These are phyloP conservation scores for Polymixis lichenea DNA, from an alignment of 2,888 invertebrate species.

Conservation along the genomic window DNA sequence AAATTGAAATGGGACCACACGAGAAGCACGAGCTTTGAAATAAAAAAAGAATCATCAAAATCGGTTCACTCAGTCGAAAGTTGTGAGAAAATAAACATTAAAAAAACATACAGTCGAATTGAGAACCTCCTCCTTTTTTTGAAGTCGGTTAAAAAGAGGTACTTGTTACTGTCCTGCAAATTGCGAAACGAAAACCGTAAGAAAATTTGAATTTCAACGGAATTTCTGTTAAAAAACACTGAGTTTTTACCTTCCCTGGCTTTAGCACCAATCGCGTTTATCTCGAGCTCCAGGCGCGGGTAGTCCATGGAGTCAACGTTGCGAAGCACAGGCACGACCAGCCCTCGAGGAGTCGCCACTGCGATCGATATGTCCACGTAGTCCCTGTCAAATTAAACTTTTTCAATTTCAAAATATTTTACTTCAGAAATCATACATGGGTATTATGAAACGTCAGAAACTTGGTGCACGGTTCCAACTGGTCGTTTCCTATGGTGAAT, in stretches of 20 bases:
- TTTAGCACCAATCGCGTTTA: slow-evolving; percentile 97
- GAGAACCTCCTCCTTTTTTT: too few relatives aligned
- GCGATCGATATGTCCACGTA: slow-evolving; percentile 99
- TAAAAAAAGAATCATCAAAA: too few relatives aligned
- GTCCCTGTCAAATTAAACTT: slow-evolving; percentile 91
- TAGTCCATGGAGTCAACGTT: slow-evolving; percentile 98
- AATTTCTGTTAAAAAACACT: not conserved
- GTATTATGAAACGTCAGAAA: not conserved
- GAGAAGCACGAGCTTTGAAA: too few relatives aligned
- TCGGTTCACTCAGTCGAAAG: too few relatives aligned
- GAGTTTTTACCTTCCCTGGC: slow-evolving; percentile 93
- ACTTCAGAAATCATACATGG: not conserved
- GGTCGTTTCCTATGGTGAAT: too few relatives aligned
- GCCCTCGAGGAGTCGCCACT: slow-evolving; percentile 99
- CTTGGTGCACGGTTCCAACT: too few relatives aligned
- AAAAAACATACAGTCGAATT: too few relatives aligned
- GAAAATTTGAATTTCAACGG: not conserved
- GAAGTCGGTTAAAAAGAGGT: too few relatives aligned
- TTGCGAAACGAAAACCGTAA: not conserved
- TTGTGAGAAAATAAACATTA: too few relatives aligned
- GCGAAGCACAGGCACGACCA: slow-evolving; percentile 98
- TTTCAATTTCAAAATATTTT: not conserved
- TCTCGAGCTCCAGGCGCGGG: slow-evolving; percentile 97
- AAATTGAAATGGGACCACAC: too few relatives aligned
- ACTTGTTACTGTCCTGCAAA: not conserved